Percentiles rank a stretch among this genome's conserved stretches.
These are phyloP conservation scores for Sebastes vulpes DNA, from an alignment of 2,797 vertebrate genomes.

Conservation along the genomic window DNA sequence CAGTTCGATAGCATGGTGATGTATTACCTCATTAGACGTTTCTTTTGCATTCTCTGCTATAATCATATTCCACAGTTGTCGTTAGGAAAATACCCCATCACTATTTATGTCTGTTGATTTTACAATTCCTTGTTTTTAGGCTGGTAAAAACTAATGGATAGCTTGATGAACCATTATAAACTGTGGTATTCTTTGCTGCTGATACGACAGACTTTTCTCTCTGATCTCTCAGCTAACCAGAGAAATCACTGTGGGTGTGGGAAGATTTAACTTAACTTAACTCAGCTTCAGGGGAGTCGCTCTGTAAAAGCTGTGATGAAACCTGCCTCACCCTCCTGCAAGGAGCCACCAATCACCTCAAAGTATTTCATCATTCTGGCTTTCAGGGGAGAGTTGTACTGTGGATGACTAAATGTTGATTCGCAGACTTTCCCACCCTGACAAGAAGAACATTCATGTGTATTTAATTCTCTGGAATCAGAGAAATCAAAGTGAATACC, in stretches of 20 bases:
- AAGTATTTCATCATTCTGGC: slow-evolving; percentile 31
- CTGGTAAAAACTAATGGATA: neutral
- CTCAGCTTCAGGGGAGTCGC: slow-evolving; percentile 9
- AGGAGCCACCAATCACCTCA: neutral
- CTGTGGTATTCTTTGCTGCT: neutral
- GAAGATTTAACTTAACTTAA: slow-evolving; percentile 1
- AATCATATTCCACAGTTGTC: neutral
- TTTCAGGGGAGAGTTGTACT: neutral
- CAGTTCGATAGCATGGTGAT: neutral
- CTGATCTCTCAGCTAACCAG: neutral
- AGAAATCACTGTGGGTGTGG: neutral
- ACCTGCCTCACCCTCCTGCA: slow-evolving; percentile 25
- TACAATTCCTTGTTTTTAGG: neutral
- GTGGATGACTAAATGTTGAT: slow-evolving; percentile 10
- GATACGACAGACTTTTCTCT: neutral
- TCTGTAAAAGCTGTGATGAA: slow-evolving; percentile 26
- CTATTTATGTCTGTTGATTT: neutral
- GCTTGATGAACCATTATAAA: neutral
- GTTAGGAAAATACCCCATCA: neutral
- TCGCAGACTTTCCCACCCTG: neutral
- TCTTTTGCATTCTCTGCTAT: neutral
- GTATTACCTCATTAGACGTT: neutral
- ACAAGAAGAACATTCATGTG: neutral
- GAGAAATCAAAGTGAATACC: neutral
- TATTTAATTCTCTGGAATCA: neutral